A percentile compares a stretch with the other conserved stretches of the same genome.
phyloP scores from a whole-genome alignment of 2,797 vertebrate species.

The Meda fulgida region DNA sequence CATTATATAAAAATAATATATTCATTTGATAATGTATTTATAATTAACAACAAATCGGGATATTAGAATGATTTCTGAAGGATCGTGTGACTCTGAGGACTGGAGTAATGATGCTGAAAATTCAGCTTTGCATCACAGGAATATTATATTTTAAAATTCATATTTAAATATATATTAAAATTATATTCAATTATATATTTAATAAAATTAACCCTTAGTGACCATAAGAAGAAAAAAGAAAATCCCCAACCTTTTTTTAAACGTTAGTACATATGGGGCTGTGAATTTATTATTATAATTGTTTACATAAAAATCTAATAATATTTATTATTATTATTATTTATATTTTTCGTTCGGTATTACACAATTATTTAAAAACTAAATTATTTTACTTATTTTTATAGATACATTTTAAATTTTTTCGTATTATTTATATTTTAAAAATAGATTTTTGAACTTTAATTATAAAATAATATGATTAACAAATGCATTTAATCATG shows the following conservation, averaged over 20 bases:
- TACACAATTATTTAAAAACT: neutral
- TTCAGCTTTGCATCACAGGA: neutral
- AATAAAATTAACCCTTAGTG: neutral
- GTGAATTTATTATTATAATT: neutral
- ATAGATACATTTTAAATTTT: neutral
- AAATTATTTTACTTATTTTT: neutral
- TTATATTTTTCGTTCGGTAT: neutral
- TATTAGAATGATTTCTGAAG: neutral
- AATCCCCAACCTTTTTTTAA: no score
- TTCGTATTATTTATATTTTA: neutral
- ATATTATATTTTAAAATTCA: neutral
- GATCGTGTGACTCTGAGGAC: slow-evolving; percentile 3
- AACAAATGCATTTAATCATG: neutral
- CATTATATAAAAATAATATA: neutral
- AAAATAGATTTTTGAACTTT: neutral
- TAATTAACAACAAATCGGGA: neutral
- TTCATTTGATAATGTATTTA: neutral
- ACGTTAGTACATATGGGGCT: no score
- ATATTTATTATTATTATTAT: no score
- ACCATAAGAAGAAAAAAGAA: neutral
- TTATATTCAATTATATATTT: neutral
- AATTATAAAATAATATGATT: neutral
- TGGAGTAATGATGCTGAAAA: neutral
- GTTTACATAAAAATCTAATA: no score
- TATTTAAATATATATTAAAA: neutral